Conservation (phyloP, 2,888 invertebrate species). For the Nomada ruficornis region DNA sequence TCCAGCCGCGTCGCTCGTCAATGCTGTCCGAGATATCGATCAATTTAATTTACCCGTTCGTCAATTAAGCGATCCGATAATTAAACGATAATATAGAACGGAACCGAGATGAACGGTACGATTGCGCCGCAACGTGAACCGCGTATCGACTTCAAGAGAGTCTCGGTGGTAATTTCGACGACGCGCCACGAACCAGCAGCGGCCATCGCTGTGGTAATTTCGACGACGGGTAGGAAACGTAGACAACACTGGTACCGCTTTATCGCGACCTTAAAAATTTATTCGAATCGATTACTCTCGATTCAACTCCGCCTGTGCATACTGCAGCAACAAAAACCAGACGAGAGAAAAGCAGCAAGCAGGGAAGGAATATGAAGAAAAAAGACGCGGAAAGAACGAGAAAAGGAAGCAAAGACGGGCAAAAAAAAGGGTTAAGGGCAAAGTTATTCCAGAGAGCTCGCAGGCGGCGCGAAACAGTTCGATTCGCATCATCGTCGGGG, state of each 20-base stretch:
- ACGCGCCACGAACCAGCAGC: not conserved
- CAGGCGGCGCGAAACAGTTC: conserved; percentile 33
- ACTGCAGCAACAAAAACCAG: too few species aligned
- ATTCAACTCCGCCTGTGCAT: not conserved
- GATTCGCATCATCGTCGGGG: conserved; percentile 12
- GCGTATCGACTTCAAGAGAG: not conserved
- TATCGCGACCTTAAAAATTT: conserved; percentile 1
- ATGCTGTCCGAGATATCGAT: conserved; percentile 9
- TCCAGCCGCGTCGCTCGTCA: not conserved
- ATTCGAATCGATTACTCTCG: conserved; percentile 1
- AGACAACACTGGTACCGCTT: not conserved
- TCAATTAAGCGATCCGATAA: conserved; percentile 32
- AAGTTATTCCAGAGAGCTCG: conserved; percentile 18
- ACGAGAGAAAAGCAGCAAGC: not conserved
- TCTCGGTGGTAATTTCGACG: conserved; percentile 47
- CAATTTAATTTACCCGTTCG: conserved; percentile 39
- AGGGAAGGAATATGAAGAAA: not conserved
- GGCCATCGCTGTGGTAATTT: conserved; percentile 47
- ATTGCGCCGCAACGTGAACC: not conserved
- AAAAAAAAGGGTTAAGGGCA: not conserved
- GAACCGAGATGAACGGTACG: conserved; percentile 29
- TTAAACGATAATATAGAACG: conserved; percentile 36
- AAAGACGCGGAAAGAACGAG: not conserved
- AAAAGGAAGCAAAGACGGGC: not conserved
- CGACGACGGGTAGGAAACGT: conserved; percentile 48